phyloP scores from a whole-genome alignment of 2,888 invertebrate species.

The Netelia inedita region DNA sequence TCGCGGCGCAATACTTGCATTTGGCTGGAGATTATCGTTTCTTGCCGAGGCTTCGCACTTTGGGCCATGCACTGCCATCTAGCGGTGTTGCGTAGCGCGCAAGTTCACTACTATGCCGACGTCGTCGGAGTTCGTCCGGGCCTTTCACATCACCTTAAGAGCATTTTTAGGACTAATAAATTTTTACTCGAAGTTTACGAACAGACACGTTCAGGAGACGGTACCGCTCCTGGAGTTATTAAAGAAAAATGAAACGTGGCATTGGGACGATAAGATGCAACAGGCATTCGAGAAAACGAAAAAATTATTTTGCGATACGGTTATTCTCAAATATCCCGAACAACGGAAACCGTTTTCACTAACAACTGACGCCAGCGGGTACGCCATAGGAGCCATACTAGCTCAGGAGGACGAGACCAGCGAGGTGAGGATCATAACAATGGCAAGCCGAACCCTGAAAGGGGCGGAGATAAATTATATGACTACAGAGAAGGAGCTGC shows the following conservation, averaged over 20 bases:
- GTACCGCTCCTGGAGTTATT: neutral
- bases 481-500: conserved; percentile 59
- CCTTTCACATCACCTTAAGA: no score
- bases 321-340: neutral
- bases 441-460: conserved; percentile 13
- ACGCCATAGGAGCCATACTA: conserved; percentile 14
- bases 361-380: conserved; percentile 23
- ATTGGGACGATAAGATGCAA: conserved; percentile 11
- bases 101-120: no score
- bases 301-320: neutral
- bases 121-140: no score
- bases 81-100: no score
- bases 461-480: conserved; percentile 40
- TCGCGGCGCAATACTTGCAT: no score
- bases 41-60: no score
- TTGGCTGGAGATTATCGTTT: no score
- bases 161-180: conserved; percentile 24
- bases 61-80: no score
- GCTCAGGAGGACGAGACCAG: neutral
- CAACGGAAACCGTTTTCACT: no score
- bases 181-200: conserved; percentile 12
- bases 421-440: neutral
- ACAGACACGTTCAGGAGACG: neutral
- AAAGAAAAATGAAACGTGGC: neutral
- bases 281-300: neutral